These are phyloP conservation scores for Napeogenes inachia DNA, from an alignment of 2,888 invertebrate species.

Conservation along the genomic window DNA sequence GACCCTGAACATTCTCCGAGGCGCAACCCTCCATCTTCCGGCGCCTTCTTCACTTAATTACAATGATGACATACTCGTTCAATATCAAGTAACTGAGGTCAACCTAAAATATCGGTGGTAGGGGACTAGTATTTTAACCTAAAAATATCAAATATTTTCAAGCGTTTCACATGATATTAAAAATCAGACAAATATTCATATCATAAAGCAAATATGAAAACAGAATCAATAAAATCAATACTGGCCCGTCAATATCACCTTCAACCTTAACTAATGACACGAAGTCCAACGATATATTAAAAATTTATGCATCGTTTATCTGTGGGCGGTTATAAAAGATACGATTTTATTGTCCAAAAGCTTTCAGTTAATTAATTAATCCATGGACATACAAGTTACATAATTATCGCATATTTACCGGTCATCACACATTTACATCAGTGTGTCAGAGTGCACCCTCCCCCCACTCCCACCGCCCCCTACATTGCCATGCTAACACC, in stretches of 20 bases:
- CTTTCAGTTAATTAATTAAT: conserved; percentile 38
- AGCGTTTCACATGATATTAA: too few relatives aligned
- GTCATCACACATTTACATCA: conserved; percentile 50
- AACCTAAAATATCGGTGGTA: too few relatives aligned
- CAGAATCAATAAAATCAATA: conserved; percentile 3
- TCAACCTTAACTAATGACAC: conserved; percentile 1
- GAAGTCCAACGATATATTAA: conserved; percentile 2
- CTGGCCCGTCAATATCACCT: too few relatives aligned
- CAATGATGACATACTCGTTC: conserved; percentile 54
- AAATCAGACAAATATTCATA: background rate
- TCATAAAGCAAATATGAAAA: background rate
- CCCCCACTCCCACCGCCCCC: conserved; percentile 45
- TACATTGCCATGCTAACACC: conserved; percentile 65
- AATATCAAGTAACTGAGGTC: conserved; percentile 39
- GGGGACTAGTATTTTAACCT: too few relatives aligned
- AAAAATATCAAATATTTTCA: too few relatives aligned
- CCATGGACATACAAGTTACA: conserved; percentile 37
- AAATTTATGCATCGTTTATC: conserved; percentile 27
- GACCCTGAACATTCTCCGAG: conserved; percentile 65
- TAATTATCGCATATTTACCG: conserved; percentile 43
- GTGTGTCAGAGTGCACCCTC: conserved; percentile 52
- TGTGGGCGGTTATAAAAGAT: conserved; percentile 19
- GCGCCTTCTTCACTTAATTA: conserved; percentile 73
- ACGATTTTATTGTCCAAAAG: conserved; percentile 36
- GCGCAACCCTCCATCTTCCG: conserved; percentile 59